phyloP scores from a whole-genome alignment of 2,113 vertebrate genomes.

The Isichthys henryi region DNA sequence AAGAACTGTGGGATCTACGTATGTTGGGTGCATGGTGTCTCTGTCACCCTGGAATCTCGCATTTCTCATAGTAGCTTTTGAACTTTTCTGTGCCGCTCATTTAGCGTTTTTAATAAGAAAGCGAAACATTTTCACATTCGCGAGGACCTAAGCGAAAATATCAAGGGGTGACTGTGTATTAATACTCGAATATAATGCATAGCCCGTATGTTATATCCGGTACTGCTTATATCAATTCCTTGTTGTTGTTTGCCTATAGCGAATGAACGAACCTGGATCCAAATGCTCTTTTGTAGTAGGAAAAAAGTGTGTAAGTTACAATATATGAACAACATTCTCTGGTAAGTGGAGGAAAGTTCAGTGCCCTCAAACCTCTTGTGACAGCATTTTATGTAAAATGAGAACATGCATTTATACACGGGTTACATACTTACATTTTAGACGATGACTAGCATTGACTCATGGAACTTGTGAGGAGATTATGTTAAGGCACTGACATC shows the following conservation, averaged over 20 bases:
- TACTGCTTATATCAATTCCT: not conserved
- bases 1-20: too few species aligned
- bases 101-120: not conserved
- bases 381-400: not conserved
- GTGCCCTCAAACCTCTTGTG: not conserved
- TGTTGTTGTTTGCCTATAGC: not conserved
- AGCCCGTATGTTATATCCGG: not conserved
- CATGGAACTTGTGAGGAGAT: not conserved
- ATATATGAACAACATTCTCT: not conserved
- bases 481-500: not conserved
- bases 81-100: not conserved
- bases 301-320: not conserved
- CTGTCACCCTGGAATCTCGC: not conserved
- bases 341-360: not conserved
- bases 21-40: not conserved
- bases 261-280: not conserved
- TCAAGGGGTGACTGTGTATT: not conserved
- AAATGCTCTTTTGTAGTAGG: not conserved
- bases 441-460: not conserved
- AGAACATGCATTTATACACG: not conserved
- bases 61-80: not conserved
- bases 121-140: not conserved
- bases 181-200: not conserved
- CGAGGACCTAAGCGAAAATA: not conserved
- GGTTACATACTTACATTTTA: not conserved